phyloP scores from a whole-genome alignment of 2,888 invertebrate species.

The Glaucopsyche alexis region DNA sequence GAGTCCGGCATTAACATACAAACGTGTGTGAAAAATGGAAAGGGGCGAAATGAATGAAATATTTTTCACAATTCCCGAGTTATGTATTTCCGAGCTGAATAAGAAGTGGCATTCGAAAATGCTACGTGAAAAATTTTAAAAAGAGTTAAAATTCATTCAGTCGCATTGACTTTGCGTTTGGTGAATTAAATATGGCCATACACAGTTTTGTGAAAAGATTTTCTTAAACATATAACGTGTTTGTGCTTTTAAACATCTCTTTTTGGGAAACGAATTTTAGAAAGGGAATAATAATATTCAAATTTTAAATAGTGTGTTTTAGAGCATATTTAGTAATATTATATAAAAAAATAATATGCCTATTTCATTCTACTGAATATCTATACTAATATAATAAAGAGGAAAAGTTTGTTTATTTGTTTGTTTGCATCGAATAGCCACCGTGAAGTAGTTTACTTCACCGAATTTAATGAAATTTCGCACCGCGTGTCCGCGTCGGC shows the following conservation, averaged over 20 bases:
- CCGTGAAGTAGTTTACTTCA: too few species aligned
- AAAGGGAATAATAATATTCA: not conserved
- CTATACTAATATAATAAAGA: too few species aligned
- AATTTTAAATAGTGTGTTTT: not conserved
- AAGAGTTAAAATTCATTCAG: slow-evolving; percentile 31
- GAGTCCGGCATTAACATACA: slow-evolving; percentile 43
- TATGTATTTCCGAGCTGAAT: slow-evolving; percentile 40
- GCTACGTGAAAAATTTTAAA: slow-evolving; percentile 31
- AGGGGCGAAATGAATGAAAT: slow-evolving; percentile 41
- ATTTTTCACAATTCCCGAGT: slow-evolving; percentile 39
- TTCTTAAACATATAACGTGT: not conserved
- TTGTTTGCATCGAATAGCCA: too few species aligned
- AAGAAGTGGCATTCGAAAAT: slow-evolving; percentile 36
- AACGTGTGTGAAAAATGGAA: slow-evolving; percentile 43
- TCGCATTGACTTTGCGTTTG: slow-evolving; percentile 27
- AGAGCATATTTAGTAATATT: too few species aligned
- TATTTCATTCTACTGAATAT: too few species aligned
- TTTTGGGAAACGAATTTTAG: not conserved
- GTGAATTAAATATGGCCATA: slow-evolving; percentile 20
- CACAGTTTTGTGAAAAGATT: slow-evolving; percentile 9
- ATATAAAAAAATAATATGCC: too few species aligned
- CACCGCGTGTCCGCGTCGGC: too few species aligned
- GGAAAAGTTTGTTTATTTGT: too few species aligned
- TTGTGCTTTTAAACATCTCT: not conserved
- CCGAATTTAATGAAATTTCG: too few species aligned